These are phyloP conservation scores for Pollimyrus isidori DNA, from an alignment of 2,113 vertebrate species.

Conservation along the genomic window DNA sequence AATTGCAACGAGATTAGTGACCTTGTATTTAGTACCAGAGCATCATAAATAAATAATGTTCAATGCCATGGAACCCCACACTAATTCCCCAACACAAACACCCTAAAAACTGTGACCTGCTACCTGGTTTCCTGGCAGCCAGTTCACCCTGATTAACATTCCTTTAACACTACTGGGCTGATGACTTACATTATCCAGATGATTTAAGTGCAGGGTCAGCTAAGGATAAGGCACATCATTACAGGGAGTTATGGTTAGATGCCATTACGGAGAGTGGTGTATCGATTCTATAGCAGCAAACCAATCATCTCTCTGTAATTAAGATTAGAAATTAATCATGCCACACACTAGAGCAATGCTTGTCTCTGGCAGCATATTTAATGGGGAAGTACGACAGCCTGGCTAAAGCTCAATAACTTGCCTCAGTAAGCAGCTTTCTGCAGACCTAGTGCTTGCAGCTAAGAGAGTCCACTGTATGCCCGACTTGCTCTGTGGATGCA, in stretches of 20 bases:
- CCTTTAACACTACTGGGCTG: not conserved
- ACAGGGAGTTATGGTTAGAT: not conserved
- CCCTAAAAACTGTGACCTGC: not conserved
- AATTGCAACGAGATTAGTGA: not conserved
- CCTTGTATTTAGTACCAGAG: not conserved
- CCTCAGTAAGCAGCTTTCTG: not conserved
- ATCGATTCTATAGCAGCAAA: not conserved
- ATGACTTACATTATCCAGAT: not conserved
- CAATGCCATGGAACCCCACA: not conserved
- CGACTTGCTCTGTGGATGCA: not conserved
- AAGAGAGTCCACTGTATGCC: not conserved
- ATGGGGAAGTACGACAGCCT: not conserved
- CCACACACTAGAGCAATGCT: not conserved
- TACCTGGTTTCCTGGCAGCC: not conserved
- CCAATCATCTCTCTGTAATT: not conserved
- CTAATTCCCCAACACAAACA: not conserved
- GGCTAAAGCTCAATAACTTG: not conserved
- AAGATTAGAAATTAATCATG: not conserved
- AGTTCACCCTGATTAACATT: not conserved
- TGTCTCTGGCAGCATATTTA: not conserved
- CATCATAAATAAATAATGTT: not conserved
- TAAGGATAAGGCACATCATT: not conserved
- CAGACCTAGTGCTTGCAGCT: not conserved
- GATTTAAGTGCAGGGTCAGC: constrained; percentile 3
- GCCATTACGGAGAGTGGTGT: not conserved